Evolutionary conservation across 2,797 vertebrate species (phyloP).

Genomic region (Mycteria americana): DNA sequence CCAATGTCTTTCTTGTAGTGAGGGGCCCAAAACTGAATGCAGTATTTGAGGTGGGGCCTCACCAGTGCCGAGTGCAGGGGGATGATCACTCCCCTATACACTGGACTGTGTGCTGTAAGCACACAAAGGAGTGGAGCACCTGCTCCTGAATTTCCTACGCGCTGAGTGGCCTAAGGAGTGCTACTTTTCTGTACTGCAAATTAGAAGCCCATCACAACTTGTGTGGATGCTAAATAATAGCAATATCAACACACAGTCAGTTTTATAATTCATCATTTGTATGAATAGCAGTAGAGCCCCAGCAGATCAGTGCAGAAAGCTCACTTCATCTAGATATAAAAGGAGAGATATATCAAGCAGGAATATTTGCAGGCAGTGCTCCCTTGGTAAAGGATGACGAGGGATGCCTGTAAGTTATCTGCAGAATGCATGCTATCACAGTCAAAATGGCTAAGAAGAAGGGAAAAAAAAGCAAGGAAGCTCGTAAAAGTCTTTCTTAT

Average conservation of each 20-base stretch:
- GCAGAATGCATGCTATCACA: background rate
- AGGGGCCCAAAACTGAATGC: rapidly evolving
- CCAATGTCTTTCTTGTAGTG: rapidly evolving
- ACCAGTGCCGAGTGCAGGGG: background rate
- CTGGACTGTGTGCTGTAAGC: background rate
- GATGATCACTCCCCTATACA: background rate
- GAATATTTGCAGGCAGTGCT: background rate
- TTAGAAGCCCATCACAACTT: background rate
- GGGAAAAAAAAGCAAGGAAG: background rate
- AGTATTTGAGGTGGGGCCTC: background rate
- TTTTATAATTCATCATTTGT: background rate
- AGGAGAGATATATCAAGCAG: background rate
- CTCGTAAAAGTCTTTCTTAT: background rate
- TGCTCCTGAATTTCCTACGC: background rate
- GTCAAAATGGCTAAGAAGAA: background rate
- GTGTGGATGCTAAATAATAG: background rate
- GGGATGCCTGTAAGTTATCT: background rate
- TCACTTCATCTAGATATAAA: background rate
- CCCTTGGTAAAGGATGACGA: background rate
- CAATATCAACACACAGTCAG: background rate
- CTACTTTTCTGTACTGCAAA: background rate
- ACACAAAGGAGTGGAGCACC: background rate
- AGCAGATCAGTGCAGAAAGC: background rate
- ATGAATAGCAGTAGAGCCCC: background rate
- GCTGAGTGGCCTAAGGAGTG: background rate